phyloP scores from a whole-genome alignment of 2,113 vertebrate species.

The Sorex fumeus region DNA sequence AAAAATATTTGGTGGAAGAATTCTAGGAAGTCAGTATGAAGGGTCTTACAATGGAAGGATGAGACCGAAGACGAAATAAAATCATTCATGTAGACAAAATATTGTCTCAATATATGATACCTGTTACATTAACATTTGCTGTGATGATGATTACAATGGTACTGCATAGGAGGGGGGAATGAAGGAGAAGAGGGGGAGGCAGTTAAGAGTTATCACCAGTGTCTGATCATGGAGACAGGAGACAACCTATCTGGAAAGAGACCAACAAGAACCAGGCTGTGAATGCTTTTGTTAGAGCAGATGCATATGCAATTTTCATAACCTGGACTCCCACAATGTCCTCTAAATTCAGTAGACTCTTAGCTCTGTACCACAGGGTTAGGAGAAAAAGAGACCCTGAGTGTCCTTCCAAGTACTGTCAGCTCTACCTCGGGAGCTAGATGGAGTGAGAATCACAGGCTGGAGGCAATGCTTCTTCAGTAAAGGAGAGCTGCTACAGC shows the following conservation, averaged over 20 bases:
- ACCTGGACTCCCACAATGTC: too few relatives aligned
- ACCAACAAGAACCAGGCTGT: neutral
- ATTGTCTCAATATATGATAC: neutral
- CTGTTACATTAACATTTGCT: neutral
- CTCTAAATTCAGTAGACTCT: too few relatives aligned
- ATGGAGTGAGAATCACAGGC: too few relatives aligned
- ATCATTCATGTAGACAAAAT: neutral
- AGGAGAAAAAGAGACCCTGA: neutral
- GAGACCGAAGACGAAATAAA: neutral
- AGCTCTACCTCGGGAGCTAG: neutral
- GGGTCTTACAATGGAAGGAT: neutral
- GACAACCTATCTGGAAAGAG: neutral
- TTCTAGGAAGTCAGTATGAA: neutral
- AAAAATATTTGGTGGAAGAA: neutral
- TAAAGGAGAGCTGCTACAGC: neutral
- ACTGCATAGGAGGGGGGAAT: neutral
- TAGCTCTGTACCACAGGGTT: neutral
- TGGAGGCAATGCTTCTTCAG: neutral
- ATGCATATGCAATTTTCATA: too few relatives aligned
- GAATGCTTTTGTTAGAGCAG: neutral
- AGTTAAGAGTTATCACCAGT: neutral
- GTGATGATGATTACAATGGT: neutral
- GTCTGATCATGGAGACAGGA: neutral
- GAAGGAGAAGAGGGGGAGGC: neutral
- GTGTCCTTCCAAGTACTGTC: accelerated